phyloP scores from a whole-genome alignment of 2,888 invertebrate species.

The Morinoia aosen region DNA sequence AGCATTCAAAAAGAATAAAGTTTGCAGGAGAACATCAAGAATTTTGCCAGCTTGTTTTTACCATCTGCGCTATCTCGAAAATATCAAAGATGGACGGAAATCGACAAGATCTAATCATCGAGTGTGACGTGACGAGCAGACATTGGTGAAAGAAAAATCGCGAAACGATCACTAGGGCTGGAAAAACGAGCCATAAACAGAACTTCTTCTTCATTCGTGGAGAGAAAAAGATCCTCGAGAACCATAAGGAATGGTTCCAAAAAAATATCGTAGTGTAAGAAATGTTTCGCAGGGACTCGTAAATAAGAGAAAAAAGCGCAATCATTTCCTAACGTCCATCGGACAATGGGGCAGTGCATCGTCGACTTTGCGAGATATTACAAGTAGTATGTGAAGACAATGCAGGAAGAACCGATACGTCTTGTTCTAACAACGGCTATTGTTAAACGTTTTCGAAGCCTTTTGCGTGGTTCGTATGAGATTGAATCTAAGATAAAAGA shows the following conservation, averaged over 20 bases:
- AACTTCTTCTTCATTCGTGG: not conserved
- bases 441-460: not conserved
- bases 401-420: slow-evolving; percentile 4
- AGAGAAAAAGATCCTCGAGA: slow-evolving; percentile 24
- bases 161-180: not conserved
- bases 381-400: slow-evolving; percentile 1
- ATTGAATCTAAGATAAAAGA: not conserved
- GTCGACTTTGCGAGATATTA: not conserved
- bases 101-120: not conserved
- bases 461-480: not conserved
- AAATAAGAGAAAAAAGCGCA: not conserved
- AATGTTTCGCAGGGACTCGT: not conserved
- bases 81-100: not conserved
- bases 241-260: slow-evolving; percentile 13
- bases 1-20: not conserved
- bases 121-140: not conserved
- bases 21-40: not conserved
- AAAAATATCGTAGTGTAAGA: not conserved
- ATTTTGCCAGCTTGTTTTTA: not conserved
- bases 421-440: not conserved
- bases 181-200: slow-evolving; percentile 13
- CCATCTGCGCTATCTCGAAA: not conserved
- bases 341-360: slow-evolving; percentile 3
- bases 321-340: not conserved
- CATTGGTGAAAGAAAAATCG: not conserved